Base-by-base conservation (phyloP, 2,888 invertebrate species). In the Cyclophora albipunctata region DNA sequence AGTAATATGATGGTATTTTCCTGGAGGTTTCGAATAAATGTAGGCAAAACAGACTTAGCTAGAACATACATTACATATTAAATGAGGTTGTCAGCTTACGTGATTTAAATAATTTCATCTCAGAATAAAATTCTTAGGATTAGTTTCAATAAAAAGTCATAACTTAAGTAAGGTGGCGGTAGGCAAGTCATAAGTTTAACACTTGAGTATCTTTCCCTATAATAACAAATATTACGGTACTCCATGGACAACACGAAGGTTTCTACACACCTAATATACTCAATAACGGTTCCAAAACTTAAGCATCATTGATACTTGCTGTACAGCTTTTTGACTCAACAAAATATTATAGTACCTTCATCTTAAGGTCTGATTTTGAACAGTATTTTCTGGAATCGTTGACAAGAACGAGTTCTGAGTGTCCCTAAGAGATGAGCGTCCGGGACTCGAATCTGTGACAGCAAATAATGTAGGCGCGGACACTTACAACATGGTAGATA, bases 401-500 rank as follows among this genome's bases (percentile, higher is more conserved):
- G 49, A 52, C 20, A 62, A 57, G 63, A 67, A 63, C 65, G 55
- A 59, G 67, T 67, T 65, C 60, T 51, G 54, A 69, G 63, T 70
- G 68, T 73, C 65, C 56, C 60, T 51, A 57, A 54, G 57, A 74
- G 78, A 81, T 75, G 72, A 65, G 70, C 65, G 72, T 68, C 65
- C 64, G 55, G 47, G 55, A 54, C 61, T 73, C 67, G 70, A 75
- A 81, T 77, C 80, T 71, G 63, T 78, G 84, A 79, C 77, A 63
- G 77, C 77, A 78, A 83, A 78, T 84, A 82, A 84, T 83, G 81
- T 74, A 75, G 71, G 67, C 66, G 66, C 71, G 66, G 73, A 58
- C 76, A 77, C 78, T 84, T 79, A 82, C 72, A 68, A 65, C 64
- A 65, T 75, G 75, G 78, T 78, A 74, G 75, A 75, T 68, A 37